Percentiles rank a stretch among this genome's conserved stretches.
phyloP scores from a whole-genome alignment of 2,113 vertebrate species.

The Asarcornis scutulata region DNA sequence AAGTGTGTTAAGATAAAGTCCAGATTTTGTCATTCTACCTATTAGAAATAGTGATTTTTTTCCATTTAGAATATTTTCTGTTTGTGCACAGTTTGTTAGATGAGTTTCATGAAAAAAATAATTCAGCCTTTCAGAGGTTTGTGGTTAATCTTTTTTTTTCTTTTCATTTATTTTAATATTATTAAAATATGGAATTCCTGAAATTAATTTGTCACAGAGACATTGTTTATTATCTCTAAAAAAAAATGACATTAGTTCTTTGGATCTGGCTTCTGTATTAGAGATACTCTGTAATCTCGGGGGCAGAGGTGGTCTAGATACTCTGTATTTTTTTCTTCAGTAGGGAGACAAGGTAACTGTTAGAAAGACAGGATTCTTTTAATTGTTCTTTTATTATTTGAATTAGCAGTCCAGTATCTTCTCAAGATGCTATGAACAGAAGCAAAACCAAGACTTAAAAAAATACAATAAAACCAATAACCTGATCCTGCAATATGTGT shows the following conservation, averaged over 20 bases:
- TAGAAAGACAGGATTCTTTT: constrained; percentile 1
- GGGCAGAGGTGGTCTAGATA: background rate
- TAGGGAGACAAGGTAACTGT: background rate
- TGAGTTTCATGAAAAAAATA: constrained; percentile 12
- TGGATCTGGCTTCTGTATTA: background rate
- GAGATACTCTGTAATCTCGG: background rate
- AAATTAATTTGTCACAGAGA: background rate
- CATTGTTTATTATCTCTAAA: background rate
- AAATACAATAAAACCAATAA: background rate
- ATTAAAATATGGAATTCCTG: background rate
- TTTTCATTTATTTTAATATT: constrained; percentile 4
- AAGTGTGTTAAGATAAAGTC: background rate
- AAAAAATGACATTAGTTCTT: background rate
- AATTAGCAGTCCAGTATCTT: background rate
- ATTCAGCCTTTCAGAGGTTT: constrained; percentile 3
- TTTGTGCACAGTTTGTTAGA: background rate
- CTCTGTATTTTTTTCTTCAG: background rate
- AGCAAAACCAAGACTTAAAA: background rate
- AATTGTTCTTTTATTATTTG: background rate
- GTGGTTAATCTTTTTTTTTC: background rate
- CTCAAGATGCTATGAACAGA: background rate
- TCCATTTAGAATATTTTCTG: background rate
- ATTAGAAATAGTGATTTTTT: background rate
- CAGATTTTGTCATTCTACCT: background rate
- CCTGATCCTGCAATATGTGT: background rate